Evolutionary conservation across 1,140 invertebrate species (phyloP), one percentile per base, ranked within the genome.

Genomic region (Ips typographus): DNA sequence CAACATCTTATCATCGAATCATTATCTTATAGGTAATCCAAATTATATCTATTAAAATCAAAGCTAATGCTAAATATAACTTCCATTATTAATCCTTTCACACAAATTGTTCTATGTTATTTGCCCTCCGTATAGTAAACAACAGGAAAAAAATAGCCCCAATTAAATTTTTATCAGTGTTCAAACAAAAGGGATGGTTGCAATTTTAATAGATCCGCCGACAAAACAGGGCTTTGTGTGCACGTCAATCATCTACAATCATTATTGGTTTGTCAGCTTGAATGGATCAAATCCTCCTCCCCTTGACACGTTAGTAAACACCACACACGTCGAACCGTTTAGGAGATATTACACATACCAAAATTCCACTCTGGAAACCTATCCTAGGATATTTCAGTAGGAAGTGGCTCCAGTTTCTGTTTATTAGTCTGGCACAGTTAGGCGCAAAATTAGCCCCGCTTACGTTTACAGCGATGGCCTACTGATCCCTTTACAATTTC

Each of bases 401-500:
- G 22, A 22, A 22, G 22, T 22, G 22, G 22, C 22, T 22, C 0
- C 22, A 22, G 22, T 22, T 22, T 0, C 22, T 22, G 22, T 22
- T 22, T 22, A 22, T 22, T 22, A 22, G 22, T 22, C 22, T 22
- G 22, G 22, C 22, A 22, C 22, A 22, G 22, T 22, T 22, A 22
- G 22, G 22, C 22, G 22, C 22, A 22, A 22, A 22, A 22, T 22
- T 22, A 22, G 22, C 22, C 22, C 22, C 22, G 22, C 22, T 22
- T 22, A 49, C 0, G 38, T 37, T 58, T 62, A 8, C n/a, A 6
- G 42, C 59, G 8, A 47, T 36, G 44, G 36, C 5, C 36, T 43
- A 62, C 57, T 59, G 4, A 59, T 59, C 40, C 57, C 57, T 59
- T 59, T 59, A 41, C 57, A 59, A 42, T 59, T 40, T 59, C 57